Evolutionary conservation across 2,888 invertebrate species (phyloP), one percentile per base, ranked within the genome.

Genomic region (Drosophila monieri): DNA sequence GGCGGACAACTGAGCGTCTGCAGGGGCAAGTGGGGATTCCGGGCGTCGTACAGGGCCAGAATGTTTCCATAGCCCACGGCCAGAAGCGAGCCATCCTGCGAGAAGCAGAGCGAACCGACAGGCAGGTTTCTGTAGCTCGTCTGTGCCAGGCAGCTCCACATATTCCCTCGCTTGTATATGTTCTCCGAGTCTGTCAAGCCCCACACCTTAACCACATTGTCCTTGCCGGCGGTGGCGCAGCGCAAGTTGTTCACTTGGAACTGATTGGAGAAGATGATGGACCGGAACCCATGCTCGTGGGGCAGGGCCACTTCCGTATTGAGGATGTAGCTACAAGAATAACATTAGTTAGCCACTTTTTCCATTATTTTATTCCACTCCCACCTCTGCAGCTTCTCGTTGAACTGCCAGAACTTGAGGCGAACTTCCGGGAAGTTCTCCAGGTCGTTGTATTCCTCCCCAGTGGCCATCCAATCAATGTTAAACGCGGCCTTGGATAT

Each of bases 321-420:
- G 15, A 96, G 90, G 27, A 89, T 85, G 86, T 94, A 96, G 46
- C 95, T 96, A 87, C 6, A 91, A 90, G 0, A 21, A 14, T 15
- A 12, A 9, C 9, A 27, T 27, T 27, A 9, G 8, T 27, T 27
- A 27, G 21, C 21, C 21, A 27, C 8, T 2, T 27, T 27, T 27
- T 27, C 9, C 2, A 9, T 0, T 15, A 49, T 44, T 14, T 35
- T 18, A 43, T 58, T 3, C 44, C 1, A 3, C 0, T 18, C 39
- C 25, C 92, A 95, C 94, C 90, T 93, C 90, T 95, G 95, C 52
- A 92, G 91, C 41, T 92, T 90, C 1, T 90, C 87, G 76, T 94
- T 90, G 80, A 93, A 96, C 60, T 92, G 85, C 96, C 96, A 97
- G 91, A 96, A 96, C 88, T 96, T 97, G 0, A 97, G 92, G 57